Percentiles rank a stretch among this genome's conserved stretches.
phyloP scores from a whole-genome alignment of 1,140 invertebrate species.

The Zaprionus africanus region DNA sequence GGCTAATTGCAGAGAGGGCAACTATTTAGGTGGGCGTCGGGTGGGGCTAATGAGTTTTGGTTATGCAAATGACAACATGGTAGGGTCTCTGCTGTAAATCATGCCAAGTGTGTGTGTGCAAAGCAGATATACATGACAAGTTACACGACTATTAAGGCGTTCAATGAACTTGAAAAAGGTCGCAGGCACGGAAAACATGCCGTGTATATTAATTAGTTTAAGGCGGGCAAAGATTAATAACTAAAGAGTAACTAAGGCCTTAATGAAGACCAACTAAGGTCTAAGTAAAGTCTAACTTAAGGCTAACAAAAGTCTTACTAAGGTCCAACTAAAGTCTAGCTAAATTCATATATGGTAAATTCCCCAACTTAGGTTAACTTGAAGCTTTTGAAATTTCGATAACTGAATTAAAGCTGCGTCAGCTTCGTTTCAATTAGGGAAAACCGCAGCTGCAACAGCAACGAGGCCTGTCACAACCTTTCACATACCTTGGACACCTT shows the following conservation, averaged over 20 bases:
- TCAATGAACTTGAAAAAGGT: slow-evolving; percentile 56
- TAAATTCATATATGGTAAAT: background rate
- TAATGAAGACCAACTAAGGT: background rate
- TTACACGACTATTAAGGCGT: slow-evolving; percentile 20
- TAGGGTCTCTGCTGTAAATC: background rate
- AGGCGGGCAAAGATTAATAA: too few relatives aligned
- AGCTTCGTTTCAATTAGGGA: slow-evolving; percentile 23
- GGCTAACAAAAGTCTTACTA: too few relatives aligned
- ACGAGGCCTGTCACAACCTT: slow-evolving; percentile 53
- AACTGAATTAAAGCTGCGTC: slow-evolving; percentile 1
- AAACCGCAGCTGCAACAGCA: slow-evolving; percentile 13
- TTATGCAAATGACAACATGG: slow-evolving; percentile 27
- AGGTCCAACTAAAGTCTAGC: background rate
- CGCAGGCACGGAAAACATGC: background rate
- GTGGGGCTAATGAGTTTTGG: slow-evolving; percentile 4
- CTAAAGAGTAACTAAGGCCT: too few relatives aligned
- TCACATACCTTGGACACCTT: slow-evolving; percentile 52
- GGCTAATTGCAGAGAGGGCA: slow-evolving; percentile 13
- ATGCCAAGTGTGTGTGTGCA: background rate
- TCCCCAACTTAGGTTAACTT: background rate
- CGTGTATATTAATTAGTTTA: too few relatives aligned
- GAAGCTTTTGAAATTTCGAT: background rate
- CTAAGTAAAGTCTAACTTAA: background rate
- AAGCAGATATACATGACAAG: background rate
- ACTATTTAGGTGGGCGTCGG: slow-evolving; percentile 15